phyloP scores from a whole-genome alignment of 2,888 invertebrate species.

The Itoplectis maculator region DNA sequence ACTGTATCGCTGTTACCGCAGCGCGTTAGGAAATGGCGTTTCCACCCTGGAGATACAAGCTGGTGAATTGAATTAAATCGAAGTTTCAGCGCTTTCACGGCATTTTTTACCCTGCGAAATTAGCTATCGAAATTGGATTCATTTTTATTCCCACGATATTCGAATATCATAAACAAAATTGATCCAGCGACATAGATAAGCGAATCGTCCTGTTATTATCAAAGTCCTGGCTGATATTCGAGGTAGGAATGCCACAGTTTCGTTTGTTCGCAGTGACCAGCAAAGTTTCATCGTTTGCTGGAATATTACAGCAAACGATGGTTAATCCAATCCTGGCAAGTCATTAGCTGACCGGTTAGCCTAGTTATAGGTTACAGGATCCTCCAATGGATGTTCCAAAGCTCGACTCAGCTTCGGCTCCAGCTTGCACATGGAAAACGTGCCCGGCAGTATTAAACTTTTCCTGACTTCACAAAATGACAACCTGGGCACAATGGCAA shows the following conservation, averaged over 20 bases:
- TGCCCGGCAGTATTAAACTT: too few relatives aligned
- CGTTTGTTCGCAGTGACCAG: too few relatives aligned
- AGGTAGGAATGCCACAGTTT: too few relatives aligned
- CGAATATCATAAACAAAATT: not conserved
- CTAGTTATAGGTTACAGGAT: slow-evolving; percentile 1
- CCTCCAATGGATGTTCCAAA: slow-evolving; percentile 51
- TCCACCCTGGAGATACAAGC: slow-evolving; percentile 33
- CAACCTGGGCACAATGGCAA: too few relatives aligned
- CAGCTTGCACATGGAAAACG: slow-evolving; percentile 51
- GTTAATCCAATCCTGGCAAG: too few relatives aligned
- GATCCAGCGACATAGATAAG: not conserved
- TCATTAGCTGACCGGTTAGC: too few relatives aligned
- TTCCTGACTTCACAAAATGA: too few relatives aligned
- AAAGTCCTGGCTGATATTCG: too few relatives aligned
- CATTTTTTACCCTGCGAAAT: not conserved
- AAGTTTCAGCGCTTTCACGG: slow-evolving; percentile 11
- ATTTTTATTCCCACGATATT: not conserved
- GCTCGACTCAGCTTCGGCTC: slow-evolving; percentile 50
- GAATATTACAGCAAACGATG: too few relatives aligned
- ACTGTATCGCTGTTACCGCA: slow-evolving; percentile 8
- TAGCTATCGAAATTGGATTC: not conserved
- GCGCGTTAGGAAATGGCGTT: slow-evolving; percentile 7
- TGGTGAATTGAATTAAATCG: slow-evolving; percentile 35
- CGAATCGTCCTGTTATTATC: too few relatives aligned
- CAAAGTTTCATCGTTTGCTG: too few relatives aligned